These are phyloP conservation scores for Pristionchus arcanus DNA, from an alignment of 2,888 invertebrate genomes.

Conservation along the genomic window DNA sequence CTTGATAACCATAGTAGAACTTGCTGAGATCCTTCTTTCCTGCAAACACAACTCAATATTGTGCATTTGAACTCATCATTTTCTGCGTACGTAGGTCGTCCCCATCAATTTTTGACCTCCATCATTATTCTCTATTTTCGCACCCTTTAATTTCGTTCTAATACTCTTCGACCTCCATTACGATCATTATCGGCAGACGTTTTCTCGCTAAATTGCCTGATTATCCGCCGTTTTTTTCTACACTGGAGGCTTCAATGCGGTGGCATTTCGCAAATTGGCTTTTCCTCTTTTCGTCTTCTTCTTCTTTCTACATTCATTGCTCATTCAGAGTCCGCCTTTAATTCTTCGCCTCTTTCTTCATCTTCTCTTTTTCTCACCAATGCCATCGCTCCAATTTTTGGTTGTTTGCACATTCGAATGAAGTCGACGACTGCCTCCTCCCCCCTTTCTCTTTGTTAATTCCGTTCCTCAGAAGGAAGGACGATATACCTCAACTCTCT, in stretches of 20 bases:
- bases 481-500: not conserved
- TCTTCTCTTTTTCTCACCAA: conserved; percentile 6
- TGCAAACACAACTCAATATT: not conserved
- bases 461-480: conserved; percentile 19
- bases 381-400: not conserved
- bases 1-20: not conserved
- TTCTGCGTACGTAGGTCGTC: not conserved
- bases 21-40: not conserved
- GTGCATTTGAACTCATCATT: not conserved
- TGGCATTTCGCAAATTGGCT: conserved; percentile 24
- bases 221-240: conserved; percentile 1
- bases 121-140: not conserved
- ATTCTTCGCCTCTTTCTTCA: not conserved
- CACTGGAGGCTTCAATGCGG: not conserved
- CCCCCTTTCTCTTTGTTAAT: conserved; percentile 17
- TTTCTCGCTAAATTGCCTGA: not conserved
- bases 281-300: not conserved
- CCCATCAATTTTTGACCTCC: not conserved
- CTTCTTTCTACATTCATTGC: not conserved
- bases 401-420: not conserved
- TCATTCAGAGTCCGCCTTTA: conserved; percentile 34
- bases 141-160: not conserved
- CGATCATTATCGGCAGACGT: not conserved
- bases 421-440: not conserved
- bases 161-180: not conserved